Evolutionary conservation across 2,797 vertebrate genomes (phyloP).

Genomic region (Muraenolepis orangiensis): DNA sequence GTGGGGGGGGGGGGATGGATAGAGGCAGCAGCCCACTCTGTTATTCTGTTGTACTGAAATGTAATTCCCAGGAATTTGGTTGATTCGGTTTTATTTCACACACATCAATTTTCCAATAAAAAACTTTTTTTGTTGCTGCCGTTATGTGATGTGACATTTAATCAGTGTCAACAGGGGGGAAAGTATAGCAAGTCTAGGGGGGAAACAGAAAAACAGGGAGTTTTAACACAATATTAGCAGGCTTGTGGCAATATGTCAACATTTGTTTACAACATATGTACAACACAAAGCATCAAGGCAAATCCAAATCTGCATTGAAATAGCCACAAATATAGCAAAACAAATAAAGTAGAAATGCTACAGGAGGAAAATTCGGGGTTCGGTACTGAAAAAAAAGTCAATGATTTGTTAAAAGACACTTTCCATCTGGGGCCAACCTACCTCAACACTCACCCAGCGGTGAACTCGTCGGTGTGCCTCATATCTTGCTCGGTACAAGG

Average conservation of each 20-base stretch:
- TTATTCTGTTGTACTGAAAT: slow-evolving; percentile 27
- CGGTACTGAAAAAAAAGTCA: neutral
- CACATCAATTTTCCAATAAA: slow-evolving; percentile 65
- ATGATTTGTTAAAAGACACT: no score
- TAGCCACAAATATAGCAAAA: neutral
- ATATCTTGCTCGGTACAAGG: no score
- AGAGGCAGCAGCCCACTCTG: neutral
- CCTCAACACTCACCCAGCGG: no score
- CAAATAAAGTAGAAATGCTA: neutral
- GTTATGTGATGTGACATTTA: neutral
- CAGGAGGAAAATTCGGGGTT: neutral
- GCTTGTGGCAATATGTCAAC: neutral
- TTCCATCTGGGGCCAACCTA: no score
- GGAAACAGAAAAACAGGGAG: no score
- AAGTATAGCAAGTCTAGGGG: no score
- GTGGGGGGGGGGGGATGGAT: no score
- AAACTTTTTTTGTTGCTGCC: slow-evolving; percentile 11
- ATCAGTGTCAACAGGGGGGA: slow-evolving; percentile 2
- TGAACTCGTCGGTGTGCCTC: no score
- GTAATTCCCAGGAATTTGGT: slow-evolving; percentile 48
- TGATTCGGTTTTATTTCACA: slow-evolving; percentile 50
- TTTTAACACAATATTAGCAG: neutral
- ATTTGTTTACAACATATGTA: neutral
- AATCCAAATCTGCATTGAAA: neutral
- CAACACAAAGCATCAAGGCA: neutral